These are phyloP conservation scores for Dicrostonyx torquatus DNA, from an alignment of 2,797 vertebrate species.

Conservation along the genomic window DNA sequence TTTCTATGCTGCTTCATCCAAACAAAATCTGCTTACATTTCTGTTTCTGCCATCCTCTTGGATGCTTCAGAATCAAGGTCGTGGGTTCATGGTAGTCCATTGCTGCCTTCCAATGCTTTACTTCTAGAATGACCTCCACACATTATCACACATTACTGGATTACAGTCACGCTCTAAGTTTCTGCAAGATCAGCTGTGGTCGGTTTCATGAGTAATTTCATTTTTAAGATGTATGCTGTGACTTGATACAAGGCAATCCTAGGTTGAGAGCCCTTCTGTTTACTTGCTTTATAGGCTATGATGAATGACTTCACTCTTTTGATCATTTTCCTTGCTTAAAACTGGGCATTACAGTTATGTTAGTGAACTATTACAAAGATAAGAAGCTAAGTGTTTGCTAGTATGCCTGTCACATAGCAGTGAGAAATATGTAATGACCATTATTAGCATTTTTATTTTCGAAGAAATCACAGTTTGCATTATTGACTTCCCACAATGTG, in stretches of 20 bases:
- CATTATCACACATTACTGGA: background rate
- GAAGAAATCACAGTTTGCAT: background rate
- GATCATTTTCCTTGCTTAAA: background rate
- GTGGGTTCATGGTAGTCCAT: background rate
- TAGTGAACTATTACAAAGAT: background rate
- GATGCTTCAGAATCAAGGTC: background rate
- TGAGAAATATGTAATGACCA: background rate
- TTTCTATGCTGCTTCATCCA: conserved; percentile 33
- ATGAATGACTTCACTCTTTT: background rate
- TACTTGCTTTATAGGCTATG: background rate
- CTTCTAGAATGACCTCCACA: background rate
- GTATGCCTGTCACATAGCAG: background rate
- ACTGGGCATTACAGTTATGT: background rate
- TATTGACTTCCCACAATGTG: background rate
- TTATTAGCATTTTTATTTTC: background rate
- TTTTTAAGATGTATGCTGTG: background rate
- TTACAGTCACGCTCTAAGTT: background rate
- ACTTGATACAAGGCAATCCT: background rate
- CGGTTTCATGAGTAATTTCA: background rate
- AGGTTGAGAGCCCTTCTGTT: background rate
- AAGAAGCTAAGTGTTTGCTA: background rate
- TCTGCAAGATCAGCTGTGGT: background rate
- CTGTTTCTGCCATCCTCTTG: background rate
- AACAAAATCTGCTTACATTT: background rate
- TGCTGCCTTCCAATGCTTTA: background rate